Conservation (phyloP, 1,140 invertebrate species). For the Acromyrmex charruanus region DNA sequence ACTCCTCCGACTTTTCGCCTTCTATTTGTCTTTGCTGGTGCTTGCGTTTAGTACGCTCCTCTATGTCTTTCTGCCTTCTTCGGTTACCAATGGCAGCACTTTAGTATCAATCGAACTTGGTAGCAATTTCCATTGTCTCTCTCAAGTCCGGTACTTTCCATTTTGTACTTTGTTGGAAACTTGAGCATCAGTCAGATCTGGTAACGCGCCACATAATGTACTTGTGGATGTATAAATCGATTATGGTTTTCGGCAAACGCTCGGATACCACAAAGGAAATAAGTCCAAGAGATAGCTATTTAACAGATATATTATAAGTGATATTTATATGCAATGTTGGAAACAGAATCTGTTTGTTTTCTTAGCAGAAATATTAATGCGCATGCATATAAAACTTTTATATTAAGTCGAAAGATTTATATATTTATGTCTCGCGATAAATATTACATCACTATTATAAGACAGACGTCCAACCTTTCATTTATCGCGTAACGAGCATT, state of each 20-base stretch:
- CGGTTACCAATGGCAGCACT: not conserved
- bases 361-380: not conserved
- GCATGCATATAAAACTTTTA: not conserved
- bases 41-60: not conserved
- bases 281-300: not conserved
- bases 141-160: constrained; percentile 36
- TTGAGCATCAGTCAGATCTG: constrained; percentile 20
- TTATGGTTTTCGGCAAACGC: not conserved
- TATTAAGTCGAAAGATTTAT: not conserved
- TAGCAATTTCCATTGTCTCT: constrained; percentile 15
- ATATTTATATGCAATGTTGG: not conserved
- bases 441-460: constrained; percentile 4
- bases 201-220: constrained; percentile 9
- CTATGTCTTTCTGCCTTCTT: not conserved
- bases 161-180: not conserved
- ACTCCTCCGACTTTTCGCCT: constrained; percentile 18
- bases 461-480: not conserved
- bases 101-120: constrained; percentile 66
- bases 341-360: not conserved
- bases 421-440: not conserved
- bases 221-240: not conserved
- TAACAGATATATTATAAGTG: not conserved
- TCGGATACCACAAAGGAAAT: not conserved
- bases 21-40: constrained; percentile 41
- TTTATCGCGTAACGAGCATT: not conserved